Conservation (phyloP, 64 coral and sea anemone genomes). For the Stichodactyla helianthus region DNA sequence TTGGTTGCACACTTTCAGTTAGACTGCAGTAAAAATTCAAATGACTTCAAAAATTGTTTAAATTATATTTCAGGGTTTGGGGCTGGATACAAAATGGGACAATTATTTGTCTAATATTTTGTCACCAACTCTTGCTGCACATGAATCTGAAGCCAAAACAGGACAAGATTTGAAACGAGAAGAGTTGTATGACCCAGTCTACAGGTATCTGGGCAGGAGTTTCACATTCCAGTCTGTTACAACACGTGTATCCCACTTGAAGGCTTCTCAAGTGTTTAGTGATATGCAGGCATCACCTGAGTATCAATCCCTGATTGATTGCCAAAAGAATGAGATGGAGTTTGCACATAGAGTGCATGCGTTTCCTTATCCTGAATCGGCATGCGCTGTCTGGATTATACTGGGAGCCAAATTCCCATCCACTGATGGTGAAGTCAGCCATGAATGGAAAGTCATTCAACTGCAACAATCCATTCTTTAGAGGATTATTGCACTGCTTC, state of each 20-base stretch:
- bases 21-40: no score
- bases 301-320: conserved; percentile 3
- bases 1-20: no score
- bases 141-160: not conserved
- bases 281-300: not conserved
- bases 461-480: not conserved
- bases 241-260: not conserved
- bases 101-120: not conserved
- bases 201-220: not conserved
- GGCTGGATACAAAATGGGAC: conserved; percentile 2
- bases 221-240: not conserved
- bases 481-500: not conserved
- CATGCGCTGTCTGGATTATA: not conserved
- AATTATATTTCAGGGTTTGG: not conserved
- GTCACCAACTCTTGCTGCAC: not conserved
- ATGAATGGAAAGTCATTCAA: conserved; percentile 5
- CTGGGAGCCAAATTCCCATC: not conserved
- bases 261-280: not conserved
- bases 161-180: not conserved
- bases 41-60: not conserved
- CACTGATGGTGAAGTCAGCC: not conserved
- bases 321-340: not conserved
- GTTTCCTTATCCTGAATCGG: not conserved
- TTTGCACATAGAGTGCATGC: not conserved
- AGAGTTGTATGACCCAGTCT: not conserved